Base-by-base conservation (phyloP, 2,113 vertebrate genomes). In the Vicugna pacos region DNA sequence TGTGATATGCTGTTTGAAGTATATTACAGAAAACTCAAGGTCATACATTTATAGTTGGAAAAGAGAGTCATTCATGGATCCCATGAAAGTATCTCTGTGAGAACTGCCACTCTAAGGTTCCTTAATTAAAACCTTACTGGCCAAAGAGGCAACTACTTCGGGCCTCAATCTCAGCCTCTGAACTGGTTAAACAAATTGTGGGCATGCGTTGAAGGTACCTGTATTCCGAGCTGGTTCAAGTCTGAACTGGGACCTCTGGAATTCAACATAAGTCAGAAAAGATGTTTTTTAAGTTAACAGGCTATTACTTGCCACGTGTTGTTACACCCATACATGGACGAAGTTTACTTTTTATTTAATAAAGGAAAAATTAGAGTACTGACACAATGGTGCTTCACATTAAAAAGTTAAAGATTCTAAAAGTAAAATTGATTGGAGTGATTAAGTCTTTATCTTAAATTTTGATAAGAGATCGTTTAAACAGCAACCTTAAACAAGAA, bases 271-370 rank as follows among this genome's bases (percentile, higher is more conserved):
- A 26, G 46, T 50, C 79, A 95, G n/a, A 81, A 92, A 92, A 87
- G 11, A 50, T 30, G 22, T 84, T 94, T 93, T 64, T 32, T 20
- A 38, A 93, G 72, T 67, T 42, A 67, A 50, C 10, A 76, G 54
- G 35, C 9, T 87, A 72, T 70, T 56, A 73, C 56, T 85, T 93
- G 54, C 32, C 32, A 35, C 15, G 35, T 64, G n/a, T 12, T 87
- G 24, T 72, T 62, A 72, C 6, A 83, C 22, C 4, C 50, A 91
- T 11, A 75, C 15, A 70, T 26, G 10, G 2, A 89, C 28, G 79
- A 67, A 77, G 26, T 80, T 96, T 77, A n/a, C 20, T 86, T 91
- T 93, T 85, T 65, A 46, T 16, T 89, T 76, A 89, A 80, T 60
- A 93, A 86, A 38, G 58, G 50, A 65, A 50, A 96, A 75, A 95